Conservation (phyloP, 2,113 vertebrate species). For the Galemys pyrenaicus region DNA sequence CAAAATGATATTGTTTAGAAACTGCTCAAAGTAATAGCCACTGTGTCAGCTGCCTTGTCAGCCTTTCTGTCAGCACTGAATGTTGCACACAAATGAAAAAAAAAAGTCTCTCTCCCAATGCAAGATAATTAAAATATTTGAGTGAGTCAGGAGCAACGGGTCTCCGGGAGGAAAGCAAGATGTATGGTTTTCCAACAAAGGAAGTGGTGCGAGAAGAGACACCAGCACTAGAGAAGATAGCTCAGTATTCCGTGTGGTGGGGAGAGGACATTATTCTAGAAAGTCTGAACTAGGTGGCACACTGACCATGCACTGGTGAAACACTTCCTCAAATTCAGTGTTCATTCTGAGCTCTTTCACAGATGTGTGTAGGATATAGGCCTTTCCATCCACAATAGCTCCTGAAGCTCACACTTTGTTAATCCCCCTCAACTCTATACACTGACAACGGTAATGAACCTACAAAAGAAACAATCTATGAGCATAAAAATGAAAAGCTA, state of each 20-base stretch:
- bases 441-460: not conserved
- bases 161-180: slow-evolving; percentile 50
- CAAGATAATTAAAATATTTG: slow-evolving; percentile 76
- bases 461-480: not conserved
- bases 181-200: slow-evolving; percentile 57
- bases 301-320: not conserved
- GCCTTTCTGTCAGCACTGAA: slow-evolving; percentile 75
- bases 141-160: not conserved
- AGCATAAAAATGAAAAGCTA: not conserved
- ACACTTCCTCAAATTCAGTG: not conserved
- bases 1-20: slow-evolving; percentile 84
- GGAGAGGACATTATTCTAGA: not conserved
- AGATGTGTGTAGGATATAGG: not conserved
- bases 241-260: not conserved
- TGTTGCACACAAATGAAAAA: slow-evolving; percentile 53
- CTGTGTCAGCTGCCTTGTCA: slow-evolving; percentile 79
- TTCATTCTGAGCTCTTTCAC: not conserved
- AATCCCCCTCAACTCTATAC: not conserved
- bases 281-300: not conserved
- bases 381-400: not conserved
- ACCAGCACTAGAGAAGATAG: not conserved
- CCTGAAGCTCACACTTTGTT: not conserved
- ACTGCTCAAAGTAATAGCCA: slow-evolving; percentile 79
- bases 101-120: not conserved
- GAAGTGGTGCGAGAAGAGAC: not conserved